Base-by-base conservation (phyloP, 1,140 invertebrate species). In the Oryzaephilus surinamensis region DNA sequence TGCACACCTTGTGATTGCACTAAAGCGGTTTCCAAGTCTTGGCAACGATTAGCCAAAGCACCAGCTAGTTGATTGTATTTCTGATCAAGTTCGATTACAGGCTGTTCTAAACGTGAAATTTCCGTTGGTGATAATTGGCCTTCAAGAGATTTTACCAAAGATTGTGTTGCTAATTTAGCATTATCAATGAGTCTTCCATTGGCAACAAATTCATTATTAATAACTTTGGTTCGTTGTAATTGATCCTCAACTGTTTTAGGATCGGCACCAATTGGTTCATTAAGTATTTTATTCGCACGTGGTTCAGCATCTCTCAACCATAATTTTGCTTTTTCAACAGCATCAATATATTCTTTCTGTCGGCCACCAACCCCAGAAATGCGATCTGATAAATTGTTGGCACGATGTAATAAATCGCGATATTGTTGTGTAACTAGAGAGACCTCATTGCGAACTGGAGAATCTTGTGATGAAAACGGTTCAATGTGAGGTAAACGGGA, bases 1-100 rank as follows among this genome's bases (percentile, higher is more conserved):
- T 94, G 86, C 7, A 96, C 81, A n/a, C 87, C 90, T 65, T 96
- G 91, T 34, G 87, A 90, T 61, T 94, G 87, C 4, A 93, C 78
- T 19, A 96, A 65, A 0, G 90, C 89, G 0, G 83, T 84, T 49
- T 96, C 90, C 28, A 97, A 63, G 26, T 81, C 74, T 45, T 84
- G 76, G 52, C 88, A 91, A n/a, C 84, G 79, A 4, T 84, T 76
- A 7, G 74, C 73, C 8, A 91, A 63, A 1, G 76, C 75, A 41
- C 76, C 74, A 31, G 72, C 68, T 7, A 93, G 56, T 43, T 87
- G 77, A 32, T 70, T 71, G 57, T 93, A 87, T 38, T 85, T 82
- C 19, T 81, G 75, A 42, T 81, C 74, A 3, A 96, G 55, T 35
- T 82, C 80, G 7, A 76, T 61, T 1, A 89, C 81, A 0, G 87